Conservation (phyloP, 2,888 invertebrate species). For the Urechis unicinctus region DNA sequence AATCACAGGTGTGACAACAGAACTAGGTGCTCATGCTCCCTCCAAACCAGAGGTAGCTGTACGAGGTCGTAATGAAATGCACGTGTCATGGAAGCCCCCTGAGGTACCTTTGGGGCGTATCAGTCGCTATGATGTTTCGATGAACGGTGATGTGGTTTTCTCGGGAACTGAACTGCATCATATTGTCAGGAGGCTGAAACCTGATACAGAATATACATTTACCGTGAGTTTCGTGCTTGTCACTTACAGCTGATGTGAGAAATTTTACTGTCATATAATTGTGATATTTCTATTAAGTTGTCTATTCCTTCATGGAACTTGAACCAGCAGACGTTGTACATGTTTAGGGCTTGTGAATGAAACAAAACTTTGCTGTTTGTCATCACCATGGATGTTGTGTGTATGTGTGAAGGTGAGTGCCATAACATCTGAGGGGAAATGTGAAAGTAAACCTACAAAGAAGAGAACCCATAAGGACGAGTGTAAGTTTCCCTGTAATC, state of each 20-base stretch:
- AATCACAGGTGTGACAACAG: slow-evolving; percentile 35
- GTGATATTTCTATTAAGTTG: neutral
- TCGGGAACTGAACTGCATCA: slow-evolving; percentile 44
- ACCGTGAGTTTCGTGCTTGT: slow-evolving; percentile 20
- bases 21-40: slow-evolving; percentile 46
- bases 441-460: slow-evolving; percentile 47
- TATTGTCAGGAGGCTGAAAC: slow-evolving; percentile 35
- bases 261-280: neutral
- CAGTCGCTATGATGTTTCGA: slow-evolving; percentile 43
- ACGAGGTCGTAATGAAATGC: slow-evolving; percentile 46
- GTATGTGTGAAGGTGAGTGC: slow-evolving; percentile 34
- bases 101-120: slow-evolving; percentile 46
- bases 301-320: neutral
- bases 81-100: slow-evolving; percentile 45
- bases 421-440: slow-evolving; percentile 47
- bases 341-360: no score
- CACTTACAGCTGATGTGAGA: neutral
- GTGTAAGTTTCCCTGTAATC: no score
- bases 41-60: slow-evolving; percentile 45
- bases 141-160: slow-evolving; percentile 44
- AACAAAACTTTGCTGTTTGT: no score
- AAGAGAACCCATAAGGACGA: slow-evolving; percentile 48
- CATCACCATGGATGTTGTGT: neutral
- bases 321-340: neutral
- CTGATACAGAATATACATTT: slow-evolving; percentile 49